These are phyloP conservation scores for Albula goreensis DNA, from an alignment of 2,113 vertebrate genomes.

Conservation along the genomic window DNA sequence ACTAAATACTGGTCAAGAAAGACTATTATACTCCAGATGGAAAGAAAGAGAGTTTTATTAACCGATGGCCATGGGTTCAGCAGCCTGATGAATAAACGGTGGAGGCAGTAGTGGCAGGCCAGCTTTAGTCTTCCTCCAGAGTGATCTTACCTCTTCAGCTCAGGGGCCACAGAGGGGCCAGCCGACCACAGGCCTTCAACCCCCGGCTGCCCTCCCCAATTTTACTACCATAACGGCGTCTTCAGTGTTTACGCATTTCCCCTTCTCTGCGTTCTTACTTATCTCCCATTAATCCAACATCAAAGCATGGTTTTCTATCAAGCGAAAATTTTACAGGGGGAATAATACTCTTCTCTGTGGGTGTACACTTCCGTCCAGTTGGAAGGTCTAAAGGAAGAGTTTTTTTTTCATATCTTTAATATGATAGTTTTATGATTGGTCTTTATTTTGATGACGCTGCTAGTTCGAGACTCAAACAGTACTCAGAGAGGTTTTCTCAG, in stretches of 20 bases:
- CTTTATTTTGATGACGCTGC: neutral
- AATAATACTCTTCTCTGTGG: neutral
- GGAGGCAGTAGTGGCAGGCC: slow-evolving; percentile 56
- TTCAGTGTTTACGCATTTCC: neutral
- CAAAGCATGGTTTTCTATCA: slow-evolving; percentile 42
- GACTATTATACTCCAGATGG: slow-evolving; percentile 68
- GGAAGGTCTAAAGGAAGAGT: slow-evolving; percentile 4
- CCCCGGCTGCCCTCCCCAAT: slow-evolving; percentile 39
- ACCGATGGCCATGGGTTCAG: slow-evolving; percentile 69
- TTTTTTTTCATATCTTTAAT: neutral
- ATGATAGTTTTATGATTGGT: neutral
- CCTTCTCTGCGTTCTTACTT: slow-evolving; percentile 19
- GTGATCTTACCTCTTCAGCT: slow-evolving; percentile 39
- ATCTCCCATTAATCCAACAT: slow-evolving; percentile 49
- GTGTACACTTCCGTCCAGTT: neutral
- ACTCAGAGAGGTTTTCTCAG: neutral
- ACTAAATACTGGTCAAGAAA: slow-evolving; percentile 75
- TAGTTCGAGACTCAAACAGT: neutral
- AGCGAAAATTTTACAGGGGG: neutral
- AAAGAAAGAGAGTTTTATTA: slow-evolving; percentile 73
- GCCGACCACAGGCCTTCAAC: slow-evolving; percentile 47
- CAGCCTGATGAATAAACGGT: slow-evolving; percentile 53
- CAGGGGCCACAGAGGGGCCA: slow-evolving; percentile 60
- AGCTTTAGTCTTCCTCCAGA: slow-evolving; percentile 64
- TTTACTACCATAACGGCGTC: neutral